A percentile compares a stretch with the other conserved stretches of the same genome.
These are phyloP conservation scores for Epizoanthus scotinus DNA, from an alignment of 92 coral and sea anemone genomes.

Conservation along the genomic window DNA sequence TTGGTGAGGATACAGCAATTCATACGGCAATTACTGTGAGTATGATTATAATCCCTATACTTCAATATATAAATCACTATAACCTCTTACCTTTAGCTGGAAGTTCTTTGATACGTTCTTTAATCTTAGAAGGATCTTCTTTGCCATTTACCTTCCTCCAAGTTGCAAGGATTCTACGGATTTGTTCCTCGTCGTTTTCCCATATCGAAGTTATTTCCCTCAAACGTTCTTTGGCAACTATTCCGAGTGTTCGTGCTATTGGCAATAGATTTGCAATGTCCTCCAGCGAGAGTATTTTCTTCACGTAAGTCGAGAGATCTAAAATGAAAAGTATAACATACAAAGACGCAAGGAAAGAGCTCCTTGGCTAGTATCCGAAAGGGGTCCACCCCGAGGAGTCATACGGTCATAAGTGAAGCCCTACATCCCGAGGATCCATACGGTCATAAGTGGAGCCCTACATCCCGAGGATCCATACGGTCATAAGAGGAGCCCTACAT, in stretches of 20 bases:
- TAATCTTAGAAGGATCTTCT: constrained; percentile 15
- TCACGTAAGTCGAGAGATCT: not conserved
- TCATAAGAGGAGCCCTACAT: too few relatives aligned
- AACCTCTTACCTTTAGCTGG: not conserved
- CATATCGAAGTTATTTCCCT: not conserved
- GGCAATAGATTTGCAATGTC: not conserved
- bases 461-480: too few relatives aligned
- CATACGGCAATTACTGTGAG: too few relatives aligned
- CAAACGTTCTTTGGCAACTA: constrained; percentile 1
- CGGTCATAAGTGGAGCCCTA: too few relatives aligned
- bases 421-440: too few relatives aligned
- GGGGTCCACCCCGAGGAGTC: too few relatives aligned
- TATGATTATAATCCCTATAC: too few relatives aligned
- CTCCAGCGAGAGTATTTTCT: not conserved
- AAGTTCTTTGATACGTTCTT: not conserved
- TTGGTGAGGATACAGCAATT: too few relatives aligned
- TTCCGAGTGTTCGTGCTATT: not conserved
- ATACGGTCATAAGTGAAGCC: too few relatives aligned
- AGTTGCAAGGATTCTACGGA: not conserved
- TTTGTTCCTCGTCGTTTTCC: constrained; percentile 7
- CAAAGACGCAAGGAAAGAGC: too few relatives aligned
- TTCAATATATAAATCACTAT: too few relatives aligned
- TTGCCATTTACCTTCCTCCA: not conserved
- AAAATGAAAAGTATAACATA: not conserved
- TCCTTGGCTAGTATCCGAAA: too few relatives aligned